Conservation (phyloP, 2,113 vertebrate genomes). For the Ochotona curzoniae region DNA sequence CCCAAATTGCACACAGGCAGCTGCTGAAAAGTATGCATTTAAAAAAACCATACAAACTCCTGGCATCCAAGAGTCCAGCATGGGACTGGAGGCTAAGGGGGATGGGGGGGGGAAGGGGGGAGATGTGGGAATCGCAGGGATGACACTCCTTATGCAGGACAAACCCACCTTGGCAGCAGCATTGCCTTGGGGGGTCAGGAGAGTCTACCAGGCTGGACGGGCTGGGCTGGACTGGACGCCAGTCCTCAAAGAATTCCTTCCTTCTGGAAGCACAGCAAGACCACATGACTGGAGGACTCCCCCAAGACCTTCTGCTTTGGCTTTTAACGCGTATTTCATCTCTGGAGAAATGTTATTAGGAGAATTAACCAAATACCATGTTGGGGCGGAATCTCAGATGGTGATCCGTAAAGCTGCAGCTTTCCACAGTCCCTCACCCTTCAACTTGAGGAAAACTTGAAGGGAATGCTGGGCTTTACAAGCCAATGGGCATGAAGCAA, state of each 20-base stretch:
- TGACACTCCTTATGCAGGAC: too few species aligned
- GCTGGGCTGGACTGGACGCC: not conserved
- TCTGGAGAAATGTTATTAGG: not conserved
- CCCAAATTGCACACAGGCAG: not conserved
- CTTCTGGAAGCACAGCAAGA: not conserved
- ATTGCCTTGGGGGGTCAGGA: fast-evolving
- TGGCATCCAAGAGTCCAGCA: not conserved
- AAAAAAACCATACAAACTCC: not conserved
- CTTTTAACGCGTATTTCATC: not conserved
- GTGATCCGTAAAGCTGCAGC: not conserved
- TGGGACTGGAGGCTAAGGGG: too few species aligned
- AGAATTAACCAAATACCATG: not conserved
- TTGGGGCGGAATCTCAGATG: too few species aligned
- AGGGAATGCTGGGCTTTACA: not conserved
- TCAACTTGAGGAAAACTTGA: not conserved
- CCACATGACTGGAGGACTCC: fast-evolving
- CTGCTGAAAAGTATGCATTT: not conserved
- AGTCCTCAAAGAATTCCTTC: not conserved
- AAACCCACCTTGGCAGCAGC: not conserved
- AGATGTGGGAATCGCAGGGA: fast-evolving
- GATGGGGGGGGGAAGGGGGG: fast-evolving
- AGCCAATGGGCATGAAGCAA: not conserved
- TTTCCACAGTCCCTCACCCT: not conserved
- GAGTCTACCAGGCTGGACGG: not conserved
- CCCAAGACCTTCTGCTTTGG: not conserved